Percentiles rank a stretch among this genome's conserved stretches.
Evolutionary conservation across 2,888 invertebrate species (phyloP).

Genomic region (Lordiphosa fenestrarum): DNA sequence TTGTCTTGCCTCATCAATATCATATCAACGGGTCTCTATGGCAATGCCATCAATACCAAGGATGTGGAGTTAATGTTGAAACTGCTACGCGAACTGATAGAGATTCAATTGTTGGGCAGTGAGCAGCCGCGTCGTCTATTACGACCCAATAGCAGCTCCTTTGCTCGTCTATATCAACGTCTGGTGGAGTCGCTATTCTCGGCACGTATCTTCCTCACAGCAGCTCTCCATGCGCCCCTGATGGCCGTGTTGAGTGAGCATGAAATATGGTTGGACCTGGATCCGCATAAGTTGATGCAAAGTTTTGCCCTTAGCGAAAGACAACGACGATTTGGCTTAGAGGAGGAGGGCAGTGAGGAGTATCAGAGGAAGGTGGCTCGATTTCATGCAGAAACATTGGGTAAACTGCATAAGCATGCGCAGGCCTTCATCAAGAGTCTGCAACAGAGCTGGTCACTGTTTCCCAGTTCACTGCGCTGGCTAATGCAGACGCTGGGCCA

Average conservation of each 20-base stretch:
- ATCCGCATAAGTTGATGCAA: conserved; percentile 88
- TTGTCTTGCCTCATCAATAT: conserved; percentile 78
- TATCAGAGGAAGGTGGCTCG: conserved; percentile 87
- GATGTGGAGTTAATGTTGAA: conserved; percentile 86
- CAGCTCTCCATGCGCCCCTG: conserved; percentile 94
- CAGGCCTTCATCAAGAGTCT: conserved; percentile 91
- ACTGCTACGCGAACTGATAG: conserved; percentile 85
- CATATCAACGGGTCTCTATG: conserved; percentile 85
- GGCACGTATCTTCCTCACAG: conserved; percentile 95
- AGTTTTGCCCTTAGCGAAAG: conserved; percentile 74
- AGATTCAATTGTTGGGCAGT: conserved; percentile 86
- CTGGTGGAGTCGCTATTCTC: conserved; percentile 94
- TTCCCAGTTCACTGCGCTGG: conserved; percentile 95
- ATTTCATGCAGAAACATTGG: conserved; percentile 90
- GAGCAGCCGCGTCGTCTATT: conserved; percentile 89
- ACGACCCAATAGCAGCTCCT: conserved; percentile 91
- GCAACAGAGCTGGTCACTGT: conserved; percentile 91
- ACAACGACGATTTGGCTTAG: conserved; percentile 84
- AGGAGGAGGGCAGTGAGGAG: conserved; percentile 86
- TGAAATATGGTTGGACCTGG: conserved; percentile 94
- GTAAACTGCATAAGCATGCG: conserved; percentile 89
- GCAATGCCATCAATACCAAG: conserved; percentile 87
- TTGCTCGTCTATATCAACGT: conserved; percentile 91
- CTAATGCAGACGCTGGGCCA: conserved; percentile 92
- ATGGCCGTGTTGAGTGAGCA: conserved; percentile 94